phyloP scores from a whole-genome alignment of 2,113 vertebrate genomes.

The Dasyornis broadbenti region DNA sequence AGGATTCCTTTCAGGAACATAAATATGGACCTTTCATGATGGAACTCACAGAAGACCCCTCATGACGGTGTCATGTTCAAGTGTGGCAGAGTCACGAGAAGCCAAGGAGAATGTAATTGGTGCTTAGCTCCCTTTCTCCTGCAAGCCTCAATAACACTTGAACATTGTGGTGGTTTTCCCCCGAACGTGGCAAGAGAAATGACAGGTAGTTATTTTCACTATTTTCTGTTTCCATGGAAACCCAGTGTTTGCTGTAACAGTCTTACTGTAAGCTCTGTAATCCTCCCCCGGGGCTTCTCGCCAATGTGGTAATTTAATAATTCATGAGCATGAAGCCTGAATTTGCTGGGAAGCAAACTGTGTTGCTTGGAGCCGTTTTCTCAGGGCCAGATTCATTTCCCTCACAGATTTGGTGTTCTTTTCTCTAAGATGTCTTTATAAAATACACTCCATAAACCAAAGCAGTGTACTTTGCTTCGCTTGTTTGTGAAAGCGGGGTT shows the following conservation, averaged over 20 bases:
- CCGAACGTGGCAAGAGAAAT: conserved; percentile 10
- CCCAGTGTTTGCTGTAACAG: conserved; percentile 33
- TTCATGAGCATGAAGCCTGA: conserved; percentile 37
- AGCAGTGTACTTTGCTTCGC: background rate
- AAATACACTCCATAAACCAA: conserved; percentile 12
- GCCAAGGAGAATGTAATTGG: background rate
- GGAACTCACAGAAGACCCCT: background rate
- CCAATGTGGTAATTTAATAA: conserved; percentile 45
- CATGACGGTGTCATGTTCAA: background rate
- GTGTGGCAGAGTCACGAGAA: background rate
- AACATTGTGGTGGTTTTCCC: conserved; percentile 8
- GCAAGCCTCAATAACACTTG: background rate
- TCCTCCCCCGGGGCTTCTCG: background rate
- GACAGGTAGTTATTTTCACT: conserved; percentile 56
- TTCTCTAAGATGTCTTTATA: conserved; percentile 36
- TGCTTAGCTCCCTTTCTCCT: background rate
- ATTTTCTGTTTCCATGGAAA: conserved; percentile 60
- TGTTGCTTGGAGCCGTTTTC: conserved; percentile 28
- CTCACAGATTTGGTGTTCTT: conserved; percentile 19
- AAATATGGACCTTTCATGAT: background rate
- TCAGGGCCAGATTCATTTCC: conserved; percentile 36
- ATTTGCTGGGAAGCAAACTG: conserved; percentile 28
- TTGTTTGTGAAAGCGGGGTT: background rate
- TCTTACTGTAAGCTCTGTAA: conserved; percentile 36
- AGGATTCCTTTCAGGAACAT: background rate